Percentiles rank a stretch among this genome's conserved stretches.
Evolutionary conservation across 2,797 vertebrate species (phyloP).

Genomic region (Pteropus rufus): DNA sequence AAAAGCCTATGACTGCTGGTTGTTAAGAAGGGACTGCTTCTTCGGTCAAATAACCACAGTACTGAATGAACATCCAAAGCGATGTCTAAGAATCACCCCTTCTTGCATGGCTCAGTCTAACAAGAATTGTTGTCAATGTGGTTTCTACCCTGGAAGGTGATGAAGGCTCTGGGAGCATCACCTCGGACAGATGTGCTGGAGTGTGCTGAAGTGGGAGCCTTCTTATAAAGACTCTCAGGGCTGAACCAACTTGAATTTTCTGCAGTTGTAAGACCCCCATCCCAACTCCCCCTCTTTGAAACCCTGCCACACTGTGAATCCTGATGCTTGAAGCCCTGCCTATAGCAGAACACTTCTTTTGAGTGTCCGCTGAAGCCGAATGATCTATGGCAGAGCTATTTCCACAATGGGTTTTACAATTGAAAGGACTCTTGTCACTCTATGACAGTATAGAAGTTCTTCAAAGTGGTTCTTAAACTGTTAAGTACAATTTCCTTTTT

Average conservation of each 20-base stretch:
- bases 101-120: neutral
- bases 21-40: conserved; percentile 8
- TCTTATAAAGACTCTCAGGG: neutral
- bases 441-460: neutral
- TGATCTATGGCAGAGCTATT: neutral
- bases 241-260: neutral
- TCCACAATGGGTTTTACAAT: neutral
- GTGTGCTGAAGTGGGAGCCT: neutral
- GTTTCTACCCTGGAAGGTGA: neutral
- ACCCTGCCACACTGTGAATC: neutral
- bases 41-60: neutral
- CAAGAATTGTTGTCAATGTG: neutral
- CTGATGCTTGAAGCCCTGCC: neutral
- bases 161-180: neutral
- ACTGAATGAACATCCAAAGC: neutral
- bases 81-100: conserved; percentile 1
- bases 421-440: neutral
- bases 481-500: neutral
- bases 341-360: neutral
- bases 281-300: neutral
- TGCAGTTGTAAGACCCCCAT: neutral
- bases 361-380: neutral
- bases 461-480: neutral
- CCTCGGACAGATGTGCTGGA: too few species aligned
- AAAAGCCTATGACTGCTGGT: neutral